Percentiles rank a stretch among this genome's conserved stretches.
Conservation (phyloP, 2,113 vertebrate genomes). For the Semnopithecus entellus region DNA sequence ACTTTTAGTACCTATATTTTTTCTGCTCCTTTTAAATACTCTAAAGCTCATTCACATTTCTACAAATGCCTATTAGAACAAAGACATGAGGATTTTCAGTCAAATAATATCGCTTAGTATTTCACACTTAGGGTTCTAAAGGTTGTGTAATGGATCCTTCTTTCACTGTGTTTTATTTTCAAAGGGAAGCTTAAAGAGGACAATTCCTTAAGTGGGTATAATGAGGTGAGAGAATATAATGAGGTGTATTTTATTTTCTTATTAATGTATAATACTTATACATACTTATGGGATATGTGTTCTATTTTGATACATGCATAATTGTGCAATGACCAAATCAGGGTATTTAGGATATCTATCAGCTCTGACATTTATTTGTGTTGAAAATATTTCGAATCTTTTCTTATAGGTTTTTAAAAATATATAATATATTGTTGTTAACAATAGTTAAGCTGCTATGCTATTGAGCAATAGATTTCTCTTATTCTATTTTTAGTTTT, state of each 20-base stretch:
- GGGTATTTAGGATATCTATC: not conserved
- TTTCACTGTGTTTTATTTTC: not conserved
- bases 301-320: not conserved
- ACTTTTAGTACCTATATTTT: not conserved
- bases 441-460: not conserved
- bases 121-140: conserved; percentile 28
- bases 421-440: not conserved
- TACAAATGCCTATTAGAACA: not conserved
- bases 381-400: not conserved
- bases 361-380: not conserved
- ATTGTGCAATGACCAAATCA: not conserved
- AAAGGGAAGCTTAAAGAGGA: not conserved
- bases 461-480: not conserved
- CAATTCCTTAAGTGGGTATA: not conserved
- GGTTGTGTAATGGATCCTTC: not conserved
- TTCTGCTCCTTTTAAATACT: conserved; percentile 20
- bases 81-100: not conserved
- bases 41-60: not conserved
- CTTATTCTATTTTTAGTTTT: not conserved
- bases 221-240: too few relatives aligned
- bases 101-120: conserved; percentile 26
- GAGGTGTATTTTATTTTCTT: not conserved
- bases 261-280: not conserved
- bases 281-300: not conserved
- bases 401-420: not conserved